Base-by-base conservation (phyloP, 2,113 vertebrate genomes). In the Poeciliopsis occidentalis region DNA sequence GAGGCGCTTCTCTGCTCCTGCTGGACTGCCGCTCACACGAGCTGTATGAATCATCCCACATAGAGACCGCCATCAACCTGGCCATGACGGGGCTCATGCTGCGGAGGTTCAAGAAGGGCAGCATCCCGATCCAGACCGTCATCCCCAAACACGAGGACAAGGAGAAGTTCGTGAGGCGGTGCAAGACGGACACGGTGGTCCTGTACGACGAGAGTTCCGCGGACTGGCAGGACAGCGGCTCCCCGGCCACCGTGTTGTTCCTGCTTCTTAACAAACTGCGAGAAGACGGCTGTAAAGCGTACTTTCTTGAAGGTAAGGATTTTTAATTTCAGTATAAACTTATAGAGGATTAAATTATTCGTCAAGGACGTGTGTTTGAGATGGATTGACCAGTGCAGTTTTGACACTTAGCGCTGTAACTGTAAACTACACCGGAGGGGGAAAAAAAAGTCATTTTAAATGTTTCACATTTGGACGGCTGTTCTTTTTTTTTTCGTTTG, bases 1-100 rank as follows among this genome's bases (percentile, higher is more conserved):
- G 97, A 75, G 95, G 91, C 84, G 93, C 96, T 74, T 92, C 96
- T 68, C 94, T 98, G 92, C 94, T 99, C 77, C 92, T 99, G 91
- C 95, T 99, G 95, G 98, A 99, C 97, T 99, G 97, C 81, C 96
- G 98, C 73, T 91, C 98, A 7, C 97, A 96, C 79, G 97, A 99
- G 90, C 94, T 98, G 11, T 99, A 98, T 75, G 96, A 99, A 80
- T 98, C 97, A 74, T 97, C 96, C 84, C 98, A 98, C 94, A 95
- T 99, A 82, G 97, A 98, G 89, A 95, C 95, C 79, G 98, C 98
- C 93, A 97, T 99, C 86, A 97, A 96, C 90, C 95, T 99, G 91
- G 97, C 96, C 83, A 97, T 99, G 77, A 97, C 98, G 51, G 97
- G 96, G 73, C 95, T 99, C 87, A 98, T 99, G 98, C 94, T 99